phyloP scores from a whole-genome alignment of 1,140 invertebrate genomes.

The Diprion similis region DNA sequence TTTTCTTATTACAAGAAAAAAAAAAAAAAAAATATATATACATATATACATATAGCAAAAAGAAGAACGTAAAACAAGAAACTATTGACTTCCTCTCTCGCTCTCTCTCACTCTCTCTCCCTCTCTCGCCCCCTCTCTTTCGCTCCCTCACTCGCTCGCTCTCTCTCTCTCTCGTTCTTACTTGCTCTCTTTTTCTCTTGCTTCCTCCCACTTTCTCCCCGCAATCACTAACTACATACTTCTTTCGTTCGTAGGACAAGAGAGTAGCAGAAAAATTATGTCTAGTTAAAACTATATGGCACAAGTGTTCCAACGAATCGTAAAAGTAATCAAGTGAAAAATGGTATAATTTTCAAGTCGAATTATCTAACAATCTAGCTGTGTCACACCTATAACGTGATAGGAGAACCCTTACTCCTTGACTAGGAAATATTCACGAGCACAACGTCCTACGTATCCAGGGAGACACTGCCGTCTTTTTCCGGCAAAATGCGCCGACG shows the following conservation, averaged over 20 bases:
- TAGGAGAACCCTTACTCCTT: slow-evolving; percentile 23
- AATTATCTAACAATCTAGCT: neutral
- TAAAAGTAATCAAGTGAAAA: neutral
- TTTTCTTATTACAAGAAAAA: neutral
- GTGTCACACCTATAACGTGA: slow-evolving; percentile 5
- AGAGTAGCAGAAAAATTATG: slow-evolving; percentile 9
- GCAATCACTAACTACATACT: neutral
- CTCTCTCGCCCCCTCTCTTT: slow-evolving; percentile 11
- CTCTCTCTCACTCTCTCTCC: slow-evolving; percentile 4
- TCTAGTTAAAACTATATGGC: slow-evolving; percentile 8
- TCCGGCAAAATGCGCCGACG: slow-evolving; percentile 19
- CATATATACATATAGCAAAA: too few relatives aligned
- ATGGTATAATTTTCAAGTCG: neutral
- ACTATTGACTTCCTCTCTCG: too few relatives aligned
- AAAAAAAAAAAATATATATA: too few relatives aligned
- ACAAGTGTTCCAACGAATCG: neutral
- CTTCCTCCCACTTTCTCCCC: neutral
- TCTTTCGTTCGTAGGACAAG: slow-evolving; percentile 1
- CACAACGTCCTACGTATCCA: slow-evolving; percentile 27
- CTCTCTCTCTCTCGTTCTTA: neutral
- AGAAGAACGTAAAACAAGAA: too few relatives aligned
- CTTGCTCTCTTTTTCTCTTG: neutral
- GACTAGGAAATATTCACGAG: slow-evolving; percentile 26
- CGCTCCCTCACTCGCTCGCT: neutral
- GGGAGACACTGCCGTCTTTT: slow-evolving; percentile 20